Evolutionary conservation across 2,888 invertebrate species (phyloP), one percentile per base, ranked within the genome.

Genomic region (Epinotia ramella): DNA sequence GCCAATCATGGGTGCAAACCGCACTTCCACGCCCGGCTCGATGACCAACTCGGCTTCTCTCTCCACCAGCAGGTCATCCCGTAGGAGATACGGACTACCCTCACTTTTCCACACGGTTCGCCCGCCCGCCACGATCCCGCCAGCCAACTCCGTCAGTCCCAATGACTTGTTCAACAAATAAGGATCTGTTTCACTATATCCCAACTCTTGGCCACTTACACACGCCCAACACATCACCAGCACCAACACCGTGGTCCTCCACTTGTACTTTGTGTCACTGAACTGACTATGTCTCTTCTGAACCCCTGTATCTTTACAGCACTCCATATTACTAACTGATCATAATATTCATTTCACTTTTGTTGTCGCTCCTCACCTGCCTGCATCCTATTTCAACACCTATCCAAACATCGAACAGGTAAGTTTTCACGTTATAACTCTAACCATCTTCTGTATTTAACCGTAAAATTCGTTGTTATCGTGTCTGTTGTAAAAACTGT

Each of bases 1-100:
- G 79, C 99, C 99, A 83, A 98, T 96, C 94, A 98, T 98, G 3
- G 99, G 98, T 6, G 97, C 97, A 90, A 99, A 98, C 82, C 97
- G 96, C 73, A 99, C 94, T 84, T 97, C 97, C 0, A 98, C 98
- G 40, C 99, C 99, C 16, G 99, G 96, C 87, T 98, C 98, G 76
- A 99, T 96, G 73, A 97, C 95, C 83, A 99, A 93, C 84, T 97
- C 97, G 0, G 97, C 98, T 78, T 96, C 96, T 79, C 95, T 95
- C 82, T 97, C 97, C 70, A 99, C 95, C 82, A 97, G 95, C 76
- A 98, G 94, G 91, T 98, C 98, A 86, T 97, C 97, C 78, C 97
- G 95, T 33, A 97, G 94, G 83, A 97, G 91, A 86, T 97, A 98
- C 33, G 98, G 98, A 84, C 97, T 97, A 81, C 94, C 95, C 73